Percentiles rank a stretch among this genome's conserved stretches.
Conservation (phyloP, 2,888 invertebrate genomes). For the Ptilodon capucinus region DNA sequence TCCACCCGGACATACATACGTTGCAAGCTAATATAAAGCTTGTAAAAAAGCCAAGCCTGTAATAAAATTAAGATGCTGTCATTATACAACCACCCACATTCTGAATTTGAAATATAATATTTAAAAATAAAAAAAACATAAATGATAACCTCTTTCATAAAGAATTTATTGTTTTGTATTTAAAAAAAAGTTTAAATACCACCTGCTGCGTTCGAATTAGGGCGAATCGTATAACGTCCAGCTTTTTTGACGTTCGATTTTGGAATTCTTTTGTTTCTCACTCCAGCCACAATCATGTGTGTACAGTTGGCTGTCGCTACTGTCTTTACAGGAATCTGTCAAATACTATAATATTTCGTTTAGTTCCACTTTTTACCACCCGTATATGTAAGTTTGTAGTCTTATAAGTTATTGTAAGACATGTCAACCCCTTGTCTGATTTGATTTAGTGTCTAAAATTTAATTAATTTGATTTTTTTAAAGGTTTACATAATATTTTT, state of each 20-base stretch:
- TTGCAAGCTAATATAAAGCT: too few relatives aligned
- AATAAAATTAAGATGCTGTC: too few relatives aligned
- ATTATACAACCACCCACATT: too few relatives aligned
- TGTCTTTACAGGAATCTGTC: background rate
- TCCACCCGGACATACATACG: too few relatives aligned
- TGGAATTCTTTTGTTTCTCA: slow-evolving; percentile 49
- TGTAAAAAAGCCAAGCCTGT: too few relatives aligned
- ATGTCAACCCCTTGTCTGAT: slow-evolving; percentile 52
- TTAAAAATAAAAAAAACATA: too few relatives aligned
- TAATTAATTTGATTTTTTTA: background rate
- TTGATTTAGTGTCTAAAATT: slow-evolving; percentile 44
- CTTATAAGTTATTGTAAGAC: slow-evolving; percentile 35
- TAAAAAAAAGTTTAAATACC: slow-evolving; percentile 46
- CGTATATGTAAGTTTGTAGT: background rate
- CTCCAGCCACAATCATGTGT: slow-evolving; percentile 15
- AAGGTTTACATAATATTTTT: slow-evolving; percentile 1
- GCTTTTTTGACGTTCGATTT: slow-evolving; percentile 40
- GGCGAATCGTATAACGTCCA: slow-evolving; percentile 42
- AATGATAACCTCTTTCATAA: too few relatives aligned
- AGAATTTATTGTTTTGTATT: too few relatives aligned
- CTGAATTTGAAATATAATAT: too few relatives aligned
- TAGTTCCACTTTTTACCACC: background rate
- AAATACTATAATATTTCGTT: background rate
- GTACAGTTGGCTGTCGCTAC: background rate
- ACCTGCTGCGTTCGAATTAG: slow-evolving; percentile 55